Evolutionary conservation across 1,140 invertebrate species (phyloP), one percentile per base, ranked within the genome.

Genomic region (Lerema accius): DNA sequence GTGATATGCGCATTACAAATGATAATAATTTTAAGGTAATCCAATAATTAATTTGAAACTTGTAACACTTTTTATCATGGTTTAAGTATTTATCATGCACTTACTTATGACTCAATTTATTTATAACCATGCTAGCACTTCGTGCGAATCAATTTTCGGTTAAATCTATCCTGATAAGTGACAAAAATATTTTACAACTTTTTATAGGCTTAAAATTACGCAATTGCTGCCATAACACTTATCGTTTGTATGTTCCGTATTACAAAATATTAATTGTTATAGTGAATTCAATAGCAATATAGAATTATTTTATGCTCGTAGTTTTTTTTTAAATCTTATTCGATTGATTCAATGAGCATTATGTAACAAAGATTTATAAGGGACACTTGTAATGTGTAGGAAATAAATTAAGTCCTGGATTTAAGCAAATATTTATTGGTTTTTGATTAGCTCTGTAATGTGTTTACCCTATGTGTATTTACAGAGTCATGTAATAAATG

Each of bases 11-110:
- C 46, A 49, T 49, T 32, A 32, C 1, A 7, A n/a, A 39, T 53
- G 39, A 26, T 53, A 42, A 53, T 14, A 40, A 53, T 53, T 42
- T 53, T 53, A 17, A 23, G 5, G n/a, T 53, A 53, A 51, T 51
- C 49, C 50, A 26, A 40, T 53, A 40, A 42, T 40, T 40, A 53
- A 40, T 42, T 53, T 53, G 15, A 19, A 37, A 37, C 7, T 15
- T 10, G 35, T 53, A 42, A 14, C 35, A 40, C 10, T 40, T 53
- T 40, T 53, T 53, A 53, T 53, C 50, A 5, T 14, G 50, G 49
- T 40, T 40, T 53, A 40, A 37, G 5, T 23, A 9, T 19, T 40
- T 53, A 53, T 53, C 46, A 28, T 15, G 5, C 23, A 10, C 17
- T 40, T 40, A 26, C 32, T 11, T 51, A 13, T 39, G 32, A 19